These are phyloP conservation scores for Arbacia lixula DNA, from an alignment of 53 echinoderm and acorn worm genomes.

Conservation along the genomic window DNA sequence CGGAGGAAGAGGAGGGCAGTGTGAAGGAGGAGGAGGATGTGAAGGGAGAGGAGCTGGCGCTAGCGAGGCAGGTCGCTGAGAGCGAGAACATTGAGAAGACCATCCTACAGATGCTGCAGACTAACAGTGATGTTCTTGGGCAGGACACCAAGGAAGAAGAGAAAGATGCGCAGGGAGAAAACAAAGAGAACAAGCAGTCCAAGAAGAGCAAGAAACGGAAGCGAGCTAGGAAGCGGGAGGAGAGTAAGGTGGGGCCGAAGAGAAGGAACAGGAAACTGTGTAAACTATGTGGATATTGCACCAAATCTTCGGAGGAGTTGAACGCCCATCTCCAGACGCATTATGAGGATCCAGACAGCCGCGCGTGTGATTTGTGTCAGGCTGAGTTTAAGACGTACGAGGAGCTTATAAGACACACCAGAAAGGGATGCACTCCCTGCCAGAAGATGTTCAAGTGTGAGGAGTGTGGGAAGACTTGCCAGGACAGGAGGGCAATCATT, in stretches of 20 bases:
- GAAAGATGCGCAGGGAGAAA: background rate
- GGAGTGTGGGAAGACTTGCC: constrained; percentile 25
- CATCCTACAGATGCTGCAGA: constrained; percentile 29
- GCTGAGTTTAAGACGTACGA: constrained; percentile 18
- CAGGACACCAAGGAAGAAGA: background rate
- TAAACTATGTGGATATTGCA: constrained; percentile 12
- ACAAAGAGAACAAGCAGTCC: constrained; percentile 31
- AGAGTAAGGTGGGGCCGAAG: background rate
- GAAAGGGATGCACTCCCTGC: constrained; percentile 12
- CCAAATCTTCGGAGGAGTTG: constrained; percentile 33
- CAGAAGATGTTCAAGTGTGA: constrained; percentile 36
- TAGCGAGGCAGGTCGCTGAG: constrained; percentile 38
- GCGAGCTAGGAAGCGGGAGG: background rate
- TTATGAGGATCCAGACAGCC: constrained; percentile 25
- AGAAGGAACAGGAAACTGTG: constrained; percentile 25
- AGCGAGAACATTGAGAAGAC: constrained; percentile 36
- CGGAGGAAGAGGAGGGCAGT: constrained; percentile 2
- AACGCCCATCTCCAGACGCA: constrained; percentile 10
- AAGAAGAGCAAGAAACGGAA: constrained; percentile 34
- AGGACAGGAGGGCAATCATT: constrained; percentile 18
- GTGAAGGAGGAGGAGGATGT: background rate
- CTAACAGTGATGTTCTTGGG: constrained; percentile 13
- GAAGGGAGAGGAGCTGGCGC: background rate
- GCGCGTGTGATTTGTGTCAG: constrained; percentile 7
- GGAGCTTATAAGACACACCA: constrained; percentile 3